These are phyloP conservation scores for Epistrophella euchroma DNA, from an alignment of 2,888 invertebrate genomes.

Conservation along the genomic window DNA sequence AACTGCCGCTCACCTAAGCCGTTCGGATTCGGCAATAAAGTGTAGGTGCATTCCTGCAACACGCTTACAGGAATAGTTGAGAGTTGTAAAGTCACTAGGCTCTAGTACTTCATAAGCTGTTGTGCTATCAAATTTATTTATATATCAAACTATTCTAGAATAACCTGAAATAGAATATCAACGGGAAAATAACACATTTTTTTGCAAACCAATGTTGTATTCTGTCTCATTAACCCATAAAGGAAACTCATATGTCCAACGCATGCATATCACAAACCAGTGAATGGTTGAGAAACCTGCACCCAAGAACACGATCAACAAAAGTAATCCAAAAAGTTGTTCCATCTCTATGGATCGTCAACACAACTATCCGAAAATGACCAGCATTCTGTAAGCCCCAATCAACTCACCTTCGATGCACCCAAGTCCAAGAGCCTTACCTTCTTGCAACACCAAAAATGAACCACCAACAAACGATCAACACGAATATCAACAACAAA, in stretches of 20 bases:
- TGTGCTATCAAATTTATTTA: no score
- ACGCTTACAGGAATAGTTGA: no score
- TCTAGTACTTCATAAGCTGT: no score
- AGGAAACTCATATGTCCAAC: neutral
- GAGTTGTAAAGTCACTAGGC: no score
- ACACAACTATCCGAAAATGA: neutral
- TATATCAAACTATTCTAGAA: no score
- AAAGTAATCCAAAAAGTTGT: neutral
- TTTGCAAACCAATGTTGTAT: neutral
- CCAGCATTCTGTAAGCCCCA: neutral
- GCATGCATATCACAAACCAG: neutral
- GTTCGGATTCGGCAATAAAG: no score
- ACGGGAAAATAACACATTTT: no score
- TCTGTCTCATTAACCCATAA: neutral
- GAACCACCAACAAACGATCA: neutral
- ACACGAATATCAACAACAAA: constrained; percentile 2
- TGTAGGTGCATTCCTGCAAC: no score
- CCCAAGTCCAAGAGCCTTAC: neutral
- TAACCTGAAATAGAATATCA: no score
- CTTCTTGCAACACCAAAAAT: neutral
- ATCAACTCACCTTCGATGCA: neutral
- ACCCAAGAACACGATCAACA: neutral
- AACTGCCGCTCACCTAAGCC: no score
- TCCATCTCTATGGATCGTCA: neutral
- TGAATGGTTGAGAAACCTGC: neutral